Evolutionary conservation across 2,888 invertebrate genomes (phyloP), one percentile per base, ranked within the genome.

Genomic region (Craniophora ligustri): DNA sequence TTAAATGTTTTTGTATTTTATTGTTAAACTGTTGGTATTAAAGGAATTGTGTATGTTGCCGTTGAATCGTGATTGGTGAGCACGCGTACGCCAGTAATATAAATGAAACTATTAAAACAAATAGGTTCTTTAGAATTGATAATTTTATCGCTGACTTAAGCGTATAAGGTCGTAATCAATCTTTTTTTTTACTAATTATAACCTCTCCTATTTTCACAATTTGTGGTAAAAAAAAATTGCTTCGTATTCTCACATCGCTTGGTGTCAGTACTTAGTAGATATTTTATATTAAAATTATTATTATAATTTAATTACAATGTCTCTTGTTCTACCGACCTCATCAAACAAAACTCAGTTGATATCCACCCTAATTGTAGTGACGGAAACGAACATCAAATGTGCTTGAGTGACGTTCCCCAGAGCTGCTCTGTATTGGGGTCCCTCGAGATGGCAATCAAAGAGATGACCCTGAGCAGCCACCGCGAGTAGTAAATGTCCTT

Each of bases 391-490:
- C 61, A 64, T 66, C 67, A 63, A 69, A 74, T 69, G 62, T 60
- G 49, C 64, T 65, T 67, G 71, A 75, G 62, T 67, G 76, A 75
- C 69, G 67, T 60, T 61, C 70, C 63, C 54, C 51, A 56, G 64
- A 67, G 63, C 49, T 62, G 67, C 51, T 65, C 61, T 60, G 67
- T 72, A 64, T 72, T 58, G 59, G 63, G 60, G 51, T 66, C 70
- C 71, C 64, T 67, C 54, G 54, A 67, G 71, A 64, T 65, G 65
- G 67, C 66, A 72, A 74, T 67, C 68, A 60, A 67, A 62, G 67
- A 42, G 66, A 67, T 64, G 59, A 71, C 65, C 64, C 68, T 48
- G 57, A 55, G 46, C 67, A 58, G 42, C 65, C 59, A 47, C 68
- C 50, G 49, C 56, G 49, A 44, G 72, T 54, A 61, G 58, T 50